Conservation (phyloP, 2,797 vertebrate genomes). For the Alectoris magna region DNA sequence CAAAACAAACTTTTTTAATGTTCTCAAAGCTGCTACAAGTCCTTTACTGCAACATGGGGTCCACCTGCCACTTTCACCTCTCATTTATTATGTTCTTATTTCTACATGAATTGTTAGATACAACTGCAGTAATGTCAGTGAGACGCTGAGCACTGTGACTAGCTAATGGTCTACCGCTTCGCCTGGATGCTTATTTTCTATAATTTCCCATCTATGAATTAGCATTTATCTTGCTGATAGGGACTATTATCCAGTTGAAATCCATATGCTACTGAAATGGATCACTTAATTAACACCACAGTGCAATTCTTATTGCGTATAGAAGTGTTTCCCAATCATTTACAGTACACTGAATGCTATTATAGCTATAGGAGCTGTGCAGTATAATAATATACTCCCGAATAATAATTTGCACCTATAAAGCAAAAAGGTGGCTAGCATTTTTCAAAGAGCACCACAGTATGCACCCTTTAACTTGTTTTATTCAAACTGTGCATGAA, state of each 20-base stretch:
- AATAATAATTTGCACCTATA: conserved; percentile 49
- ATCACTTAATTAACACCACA: conserved; percentile 63
- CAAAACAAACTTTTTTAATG: not conserved
- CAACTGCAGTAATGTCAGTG: conserved; percentile 5
- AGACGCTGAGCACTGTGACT: not conserved
- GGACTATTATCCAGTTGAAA: conserved; percentile 53
- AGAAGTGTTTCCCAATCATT: conserved; percentile 43
- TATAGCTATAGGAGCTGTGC: not conserved
- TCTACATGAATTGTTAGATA: not conserved
- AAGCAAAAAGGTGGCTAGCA: conserved; percentile 9
- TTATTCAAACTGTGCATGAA: not conserved
- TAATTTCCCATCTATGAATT: conserved; percentile 47
- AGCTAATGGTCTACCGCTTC: conserved; percentile 30
- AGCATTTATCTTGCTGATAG: conserved; percentile 56
- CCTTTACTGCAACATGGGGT: not conserved
- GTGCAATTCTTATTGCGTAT: not conserved
- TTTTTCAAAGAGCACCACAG: conserved; percentile 39
- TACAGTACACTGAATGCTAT: conserved; percentile 10
- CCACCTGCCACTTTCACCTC: not conserved
- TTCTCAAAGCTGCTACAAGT: not conserved
- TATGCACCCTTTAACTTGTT: not conserved
- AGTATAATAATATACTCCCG: conserved; percentile 36
- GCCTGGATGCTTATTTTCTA: conserved; percentile 51
- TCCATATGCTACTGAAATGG: conserved; percentile 55
- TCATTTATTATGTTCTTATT: conserved; percentile 20